Percentiles rank a stretch among this genome's conserved stretches.
Evolutionary conservation across 2,888 invertebrate genomes (phyloP).

Genomic region (Dendrolimus houi): DNA sequence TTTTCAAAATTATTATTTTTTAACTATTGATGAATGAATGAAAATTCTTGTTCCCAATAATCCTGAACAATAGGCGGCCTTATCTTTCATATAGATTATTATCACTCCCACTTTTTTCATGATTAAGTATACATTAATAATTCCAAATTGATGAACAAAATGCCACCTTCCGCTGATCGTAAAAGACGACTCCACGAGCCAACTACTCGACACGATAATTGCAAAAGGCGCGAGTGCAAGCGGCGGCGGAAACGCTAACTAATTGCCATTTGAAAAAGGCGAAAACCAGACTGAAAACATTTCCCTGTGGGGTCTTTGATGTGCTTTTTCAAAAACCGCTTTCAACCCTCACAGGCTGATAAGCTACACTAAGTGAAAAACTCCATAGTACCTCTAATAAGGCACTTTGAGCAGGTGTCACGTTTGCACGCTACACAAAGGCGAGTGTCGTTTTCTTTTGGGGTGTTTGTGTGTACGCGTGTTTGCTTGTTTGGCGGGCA

Average conservation of each 20-base stretch:
- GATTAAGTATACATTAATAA: too few relatives aligned
- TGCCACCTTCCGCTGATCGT: too few relatives aligned
- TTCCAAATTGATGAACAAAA: neutral
- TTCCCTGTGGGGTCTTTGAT: slow-evolving; percentile 59
- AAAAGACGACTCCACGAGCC: neutral
- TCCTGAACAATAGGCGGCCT: too few relatives aligned
- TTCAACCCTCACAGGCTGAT: slow-evolving; percentile 61
- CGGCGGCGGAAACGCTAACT: slow-evolving; percentile 64
- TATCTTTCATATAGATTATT: too few relatives aligned
- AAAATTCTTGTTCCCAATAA: too few relatives aligned
- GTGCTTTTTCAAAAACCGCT: slow-evolving; percentile 51
- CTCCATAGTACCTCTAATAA: slow-evolving; percentile 45
- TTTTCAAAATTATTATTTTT: too few relatives aligned
- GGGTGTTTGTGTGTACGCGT: slow-evolving; percentile 27
- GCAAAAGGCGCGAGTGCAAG: slow-evolving; percentile 61
- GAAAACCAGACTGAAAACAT: slow-evolving; percentile 72
- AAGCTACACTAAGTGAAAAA: slow-evolving; percentile 60
- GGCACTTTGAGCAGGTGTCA: slow-evolving; percentile 70
- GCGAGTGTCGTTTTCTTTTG: slow-evolving; percentile 42
- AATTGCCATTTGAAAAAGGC: slow-evolving; percentile 79
- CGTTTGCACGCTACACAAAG: slow-evolving; percentile 37
- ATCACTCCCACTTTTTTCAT: too few relatives aligned
- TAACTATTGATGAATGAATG: too few relatives aligned
- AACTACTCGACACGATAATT: slow-evolving; percentile 60
- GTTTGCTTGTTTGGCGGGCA: slow-evolving; percentile 31